These are phyloP conservation scores for Trissonchulus sp. DNA, from an alignment of 2,888 invertebrate genomes.

Conservation along the genomic window DNA sequence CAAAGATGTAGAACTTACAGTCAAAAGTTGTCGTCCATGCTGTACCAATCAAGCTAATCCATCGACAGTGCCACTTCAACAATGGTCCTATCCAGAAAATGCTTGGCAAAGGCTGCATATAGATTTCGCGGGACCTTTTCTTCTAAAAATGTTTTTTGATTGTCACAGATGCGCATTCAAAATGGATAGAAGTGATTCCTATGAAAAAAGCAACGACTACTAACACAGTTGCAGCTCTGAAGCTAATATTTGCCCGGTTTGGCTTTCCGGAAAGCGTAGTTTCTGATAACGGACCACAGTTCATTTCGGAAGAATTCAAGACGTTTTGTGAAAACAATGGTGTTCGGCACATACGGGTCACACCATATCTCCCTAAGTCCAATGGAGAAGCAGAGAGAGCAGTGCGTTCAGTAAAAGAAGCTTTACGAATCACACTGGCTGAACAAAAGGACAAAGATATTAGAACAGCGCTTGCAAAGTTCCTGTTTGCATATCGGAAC, in stretches of 20 bases:
- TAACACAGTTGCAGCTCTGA: conserved; percentile 34
- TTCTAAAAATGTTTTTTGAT: conserved; percentile 26
- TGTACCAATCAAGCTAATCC: conserved; percentile 21
- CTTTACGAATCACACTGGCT: conserved; percentile 21
- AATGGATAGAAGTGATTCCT: background rate
- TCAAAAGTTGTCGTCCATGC: background rate
- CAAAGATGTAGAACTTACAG: background rate
- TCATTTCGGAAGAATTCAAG: conserved; percentile 28
- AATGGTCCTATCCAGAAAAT: conserved; percentile 41
- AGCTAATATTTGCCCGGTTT: conserved; percentile 35
- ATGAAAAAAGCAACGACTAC: conserved; percentile 14
- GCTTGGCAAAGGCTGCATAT: conserved; percentile 43
- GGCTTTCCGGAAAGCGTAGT: conserved; percentile 39
- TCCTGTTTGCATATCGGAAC: conserved; percentile 28
- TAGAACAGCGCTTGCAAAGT: conserved; percentile 32
- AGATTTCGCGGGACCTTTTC: conserved; percentile 41
- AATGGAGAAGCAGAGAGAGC: conserved; percentile 24
- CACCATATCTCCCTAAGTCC: conserved; percentile 40
- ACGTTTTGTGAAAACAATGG: background rate
- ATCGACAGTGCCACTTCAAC: no score
- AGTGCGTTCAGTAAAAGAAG: conserved; percentile 39
- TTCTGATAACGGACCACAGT: conserved; percentile 40
- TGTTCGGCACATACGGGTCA: conserved; percentile 30
- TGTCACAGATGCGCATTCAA: background rate
- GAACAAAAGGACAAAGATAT: no score